Percentiles rank a stretch among this genome's conserved stretches.
Evolutionary conservation across 2,113 vertebrate genomes (phyloP).

Genomic region (Tautogolabrus adspersus): DNA sequence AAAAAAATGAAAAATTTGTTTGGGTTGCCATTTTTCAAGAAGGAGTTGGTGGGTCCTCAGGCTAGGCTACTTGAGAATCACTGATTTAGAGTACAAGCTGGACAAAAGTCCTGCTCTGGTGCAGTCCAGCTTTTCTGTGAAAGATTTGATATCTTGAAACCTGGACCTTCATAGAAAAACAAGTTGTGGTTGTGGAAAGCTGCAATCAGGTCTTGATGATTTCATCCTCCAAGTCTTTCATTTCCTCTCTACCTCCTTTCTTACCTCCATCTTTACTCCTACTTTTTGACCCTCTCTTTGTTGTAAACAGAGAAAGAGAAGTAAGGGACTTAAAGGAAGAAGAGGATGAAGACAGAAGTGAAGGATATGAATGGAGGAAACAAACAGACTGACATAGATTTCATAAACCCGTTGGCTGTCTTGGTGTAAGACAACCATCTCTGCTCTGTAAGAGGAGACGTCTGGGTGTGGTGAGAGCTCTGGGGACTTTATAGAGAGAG

Average conservation of each 20-base stretch:
- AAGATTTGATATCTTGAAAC: no score
- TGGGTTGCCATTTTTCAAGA: no score
- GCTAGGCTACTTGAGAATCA: no score
- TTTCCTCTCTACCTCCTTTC: not conserved
- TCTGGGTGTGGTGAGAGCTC: constrained; percentile 77
- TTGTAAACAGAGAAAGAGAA: not conserved
- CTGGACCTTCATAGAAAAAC: no score
- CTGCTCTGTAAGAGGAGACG: constrained; percentile 66
- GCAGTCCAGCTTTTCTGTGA: no score
- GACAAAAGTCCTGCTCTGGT: no score
- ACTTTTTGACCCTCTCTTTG: not conserved
- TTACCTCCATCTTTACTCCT: not conserved
- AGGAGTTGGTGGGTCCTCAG: no score
- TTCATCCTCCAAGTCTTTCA: constrained; percentile 4
- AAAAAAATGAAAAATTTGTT: no score
- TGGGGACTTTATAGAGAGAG: constrained; percentile 63
- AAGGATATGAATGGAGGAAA: constrained; percentile 2
- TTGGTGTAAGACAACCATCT: constrained; percentile 34
- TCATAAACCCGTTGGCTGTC: not conserved
- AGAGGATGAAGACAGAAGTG: not conserved
- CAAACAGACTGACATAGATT: constrained; percentile 1
- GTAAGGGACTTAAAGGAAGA: not conserved
- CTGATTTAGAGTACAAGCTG: no score
- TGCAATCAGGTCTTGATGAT: constrained; percentile 10
- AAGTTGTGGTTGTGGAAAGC: not conserved